phyloP scores from a whole-genome alignment of 2,888 invertebrate genomes.

The Xiphydria camelus region DNA sequence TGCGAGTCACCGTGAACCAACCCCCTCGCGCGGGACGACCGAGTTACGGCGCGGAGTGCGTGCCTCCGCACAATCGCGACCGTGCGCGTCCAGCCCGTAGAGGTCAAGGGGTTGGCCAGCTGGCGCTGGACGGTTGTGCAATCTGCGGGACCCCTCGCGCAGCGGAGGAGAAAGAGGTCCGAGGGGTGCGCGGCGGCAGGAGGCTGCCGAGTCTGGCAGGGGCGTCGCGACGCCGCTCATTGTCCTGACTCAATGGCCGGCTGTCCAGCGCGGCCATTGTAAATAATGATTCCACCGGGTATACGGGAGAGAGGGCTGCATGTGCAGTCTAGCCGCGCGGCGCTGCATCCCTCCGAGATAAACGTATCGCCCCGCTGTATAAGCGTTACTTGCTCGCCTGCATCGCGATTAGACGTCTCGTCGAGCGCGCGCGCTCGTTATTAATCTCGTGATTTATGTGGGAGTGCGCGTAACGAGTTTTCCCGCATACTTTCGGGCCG shows the following conservation, averaged over 20 bases:
- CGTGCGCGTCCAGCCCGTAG: slow-evolving; percentile 13
- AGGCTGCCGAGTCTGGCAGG: background rate
- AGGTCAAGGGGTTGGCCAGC: slow-evolving; percentile 58
- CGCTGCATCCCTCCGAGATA: too few species aligned
- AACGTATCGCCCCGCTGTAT: background rate
- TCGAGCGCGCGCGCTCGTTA: background rate
- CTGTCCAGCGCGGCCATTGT: slow-evolving; percentile 41
- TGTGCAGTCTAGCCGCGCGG: too few species aligned
- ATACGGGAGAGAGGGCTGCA: background rate
- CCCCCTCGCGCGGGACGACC: too few species aligned
- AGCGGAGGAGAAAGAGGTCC: slow-evolving; percentile 1
- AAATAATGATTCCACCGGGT: slow-evolving; percentile 25
- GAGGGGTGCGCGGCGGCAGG: slow-evolving; percentile 1
- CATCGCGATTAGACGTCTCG: background rate
- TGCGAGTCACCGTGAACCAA: too few species aligned
- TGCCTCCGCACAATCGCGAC: slow-evolving; percentile 4
- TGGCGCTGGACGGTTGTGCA: slow-evolving; percentile 56
- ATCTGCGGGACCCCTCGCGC: slow-evolving; percentile 33
- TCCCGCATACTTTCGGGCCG: too few species aligned
- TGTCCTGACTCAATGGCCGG: slow-evolving; percentile 40
- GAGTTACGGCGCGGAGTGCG: background rate
- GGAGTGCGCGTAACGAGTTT: too few species aligned
- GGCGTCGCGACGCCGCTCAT: slow-evolving; percentile 28
- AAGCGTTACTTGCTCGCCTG: too few species aligned
- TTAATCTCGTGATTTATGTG: background rate